Evolutionary conservation across 2,888 invertebrate genomes (phyloP).

Genomic region (Gastrophysa polygoni): DNA sequence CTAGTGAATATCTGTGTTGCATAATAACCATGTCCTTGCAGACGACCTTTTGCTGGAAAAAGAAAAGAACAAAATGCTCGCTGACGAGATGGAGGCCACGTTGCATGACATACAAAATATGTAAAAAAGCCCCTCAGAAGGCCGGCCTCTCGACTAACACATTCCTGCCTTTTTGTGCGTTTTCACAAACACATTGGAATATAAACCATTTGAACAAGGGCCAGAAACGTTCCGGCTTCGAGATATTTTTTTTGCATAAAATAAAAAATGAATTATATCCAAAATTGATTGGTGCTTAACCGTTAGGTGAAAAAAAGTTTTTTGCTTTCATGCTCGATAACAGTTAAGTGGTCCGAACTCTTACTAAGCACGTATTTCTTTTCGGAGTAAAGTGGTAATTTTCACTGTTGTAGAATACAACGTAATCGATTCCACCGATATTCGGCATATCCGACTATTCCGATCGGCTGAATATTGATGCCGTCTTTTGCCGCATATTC

Average conservation of each 20-base stretch:
- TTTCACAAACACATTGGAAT: constrained; percentile 18
- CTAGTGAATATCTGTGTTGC: constrained; percentile 47
- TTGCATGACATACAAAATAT: constrained; percentile 99
- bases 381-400: neutral
- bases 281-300: constrained; percentile 25
- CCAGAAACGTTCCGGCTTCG: constrained; percentile 7
- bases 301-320: constrained; percentile 18
- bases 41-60: constrained; percentile 95
- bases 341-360: constrained; percentile 11
- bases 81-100: constrained; percentile 98
- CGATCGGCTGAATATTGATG: too few relatives aligned
- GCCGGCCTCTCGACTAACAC: constrained; percentile 33
- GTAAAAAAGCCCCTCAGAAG: constrained; percentile 63
- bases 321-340: constrained; percentile 14
- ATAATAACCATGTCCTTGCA: constrained; percentile 66
- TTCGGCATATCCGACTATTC: too few relatives aligned
- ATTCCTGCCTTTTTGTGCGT: constrained; percentile 31
- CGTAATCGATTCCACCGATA: too few relatives aligned
- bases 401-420: neutral
- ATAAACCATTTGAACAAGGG: constrained; percentile 16
- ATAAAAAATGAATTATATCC: constrained; percentile 7
- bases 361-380: neutral
- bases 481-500: too few relatives aligned
- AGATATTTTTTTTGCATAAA: constrained; percentile 1
- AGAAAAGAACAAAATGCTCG: constrained; percentile 94